Percentiles rank a stretch among this genome's conserved stretches.
These are phyloP conservation scores for Pagrus major DNA, from an alignment of 2,113 vertebrate species.

Conservation along the genomic window DNA sequence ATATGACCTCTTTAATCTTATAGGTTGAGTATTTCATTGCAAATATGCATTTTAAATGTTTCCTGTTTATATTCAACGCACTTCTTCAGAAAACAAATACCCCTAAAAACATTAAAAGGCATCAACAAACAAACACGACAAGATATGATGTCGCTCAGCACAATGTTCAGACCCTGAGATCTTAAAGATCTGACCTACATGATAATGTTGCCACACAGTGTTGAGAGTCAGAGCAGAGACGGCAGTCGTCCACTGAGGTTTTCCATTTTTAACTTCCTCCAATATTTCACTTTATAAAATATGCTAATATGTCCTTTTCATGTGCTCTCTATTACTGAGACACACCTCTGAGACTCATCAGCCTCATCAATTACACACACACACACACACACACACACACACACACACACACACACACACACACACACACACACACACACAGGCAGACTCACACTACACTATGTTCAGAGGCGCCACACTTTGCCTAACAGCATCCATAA, in stretches of 20 bases:
- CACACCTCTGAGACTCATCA: conserved; percentile 17
- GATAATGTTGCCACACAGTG: no score
- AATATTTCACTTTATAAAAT: conserved; percentile 9
- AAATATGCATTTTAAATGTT: background rate
- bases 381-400: background rate
- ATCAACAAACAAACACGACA: no score
- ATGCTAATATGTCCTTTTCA: conserved; percentile 25
- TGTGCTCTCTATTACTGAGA: conserved; percentile 22
- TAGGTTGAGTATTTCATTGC: background rate
- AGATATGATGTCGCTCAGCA: background rate
- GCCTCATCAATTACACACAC: background rate
- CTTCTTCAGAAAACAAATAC: background rate
- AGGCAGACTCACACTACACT: background rate
- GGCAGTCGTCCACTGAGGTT: background rate
- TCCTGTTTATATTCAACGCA: background rate
- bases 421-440: background rate
- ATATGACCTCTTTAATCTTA: no score
- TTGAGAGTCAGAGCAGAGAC: background rate
- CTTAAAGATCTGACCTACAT: background rate
- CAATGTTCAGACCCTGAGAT: background rate
- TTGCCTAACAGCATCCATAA: background rate
- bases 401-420: background rate
- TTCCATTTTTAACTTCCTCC: background rate
- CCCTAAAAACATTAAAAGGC: background rate
- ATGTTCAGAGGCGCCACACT: background rate